Conservation (phyloP, 2,113 vertebrate species). For the Protobothrops mucrosquamatus region DNA sequence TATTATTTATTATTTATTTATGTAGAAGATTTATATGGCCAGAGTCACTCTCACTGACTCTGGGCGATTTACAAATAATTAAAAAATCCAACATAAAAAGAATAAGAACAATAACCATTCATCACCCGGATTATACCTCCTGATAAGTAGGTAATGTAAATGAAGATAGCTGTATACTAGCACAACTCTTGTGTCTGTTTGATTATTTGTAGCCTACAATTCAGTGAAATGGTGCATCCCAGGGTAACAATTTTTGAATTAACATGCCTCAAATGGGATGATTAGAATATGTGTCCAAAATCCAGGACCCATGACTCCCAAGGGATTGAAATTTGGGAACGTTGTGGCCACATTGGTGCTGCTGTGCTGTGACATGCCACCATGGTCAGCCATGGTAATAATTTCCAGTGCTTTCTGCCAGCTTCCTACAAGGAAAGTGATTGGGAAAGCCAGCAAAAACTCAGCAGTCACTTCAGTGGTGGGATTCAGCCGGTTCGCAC, state of each 20-base stretch:
- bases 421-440: background rate
- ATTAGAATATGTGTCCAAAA: background rate
- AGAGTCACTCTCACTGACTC: no score
- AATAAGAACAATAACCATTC: background rate
- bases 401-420: background rate
- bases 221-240: background rate
- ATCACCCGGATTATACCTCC: background rate
- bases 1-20: no score
- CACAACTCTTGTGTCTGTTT: background rate
- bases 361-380: background rate
- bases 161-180: background rate
- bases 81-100: no score
- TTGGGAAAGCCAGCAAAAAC: background rate
- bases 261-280: background rate
- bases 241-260: background rate
- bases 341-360: background rate
- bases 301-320: background rate
- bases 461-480: background rate
- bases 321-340: background rate
- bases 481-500: no score
- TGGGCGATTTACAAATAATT: no score
- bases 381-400: background rate
- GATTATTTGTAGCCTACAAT: background rate
- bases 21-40: no score
- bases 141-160: background rate